Percentiles rank a stretch among this genome's conserved stretches.
Evolutionary conservation across 2,113 vertebrate species (phyloP).

Genomic region (Saguinus midas): DNA sequence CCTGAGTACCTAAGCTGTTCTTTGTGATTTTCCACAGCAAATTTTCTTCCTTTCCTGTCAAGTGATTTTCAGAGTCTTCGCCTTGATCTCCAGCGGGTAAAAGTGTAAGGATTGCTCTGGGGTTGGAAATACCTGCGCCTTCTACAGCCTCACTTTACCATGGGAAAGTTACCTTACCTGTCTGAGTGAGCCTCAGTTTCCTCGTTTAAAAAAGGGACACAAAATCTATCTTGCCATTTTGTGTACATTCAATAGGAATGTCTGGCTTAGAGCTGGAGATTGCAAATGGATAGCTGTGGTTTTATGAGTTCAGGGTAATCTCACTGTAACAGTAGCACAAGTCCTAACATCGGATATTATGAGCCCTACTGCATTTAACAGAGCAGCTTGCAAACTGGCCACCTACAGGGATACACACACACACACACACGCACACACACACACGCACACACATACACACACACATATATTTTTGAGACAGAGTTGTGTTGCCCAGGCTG

Average conservation of each 20-base stretch:
- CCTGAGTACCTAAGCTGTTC: rapidly evolving
- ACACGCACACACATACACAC: too few species aligned
- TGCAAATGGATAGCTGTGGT: rapidly evolving
- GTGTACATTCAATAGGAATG: neutral
- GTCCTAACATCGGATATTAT: too few species aligned
- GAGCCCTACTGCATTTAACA: neutral
- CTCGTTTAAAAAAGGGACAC: neutral
- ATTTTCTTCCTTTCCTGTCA: neutral
- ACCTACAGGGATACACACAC: too few species aligned
- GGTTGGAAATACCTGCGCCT: neutral
- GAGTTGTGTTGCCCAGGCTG: too few species aligned
- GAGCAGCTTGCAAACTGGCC: neutral
- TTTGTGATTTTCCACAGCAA: neutral
- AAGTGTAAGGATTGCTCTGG: neutral
- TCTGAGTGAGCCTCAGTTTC: constrained; percentile 21
- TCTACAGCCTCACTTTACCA: neutral
- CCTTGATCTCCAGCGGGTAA: neutral
- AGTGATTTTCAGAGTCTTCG: neutral
- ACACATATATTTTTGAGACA: too few species aligned
- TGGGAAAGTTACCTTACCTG: rapidly evolving
- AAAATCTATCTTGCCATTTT: neutral
- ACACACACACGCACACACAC: too few species aligned
- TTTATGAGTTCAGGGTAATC: neutral
- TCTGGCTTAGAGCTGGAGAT: neutral
- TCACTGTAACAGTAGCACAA: neutral